Percentiles rank a stretch among this genome's conserved stretches.
Conservation (phyloP, 2,888 invertebrate genomes). For the Drosophila atripex region DNA sequence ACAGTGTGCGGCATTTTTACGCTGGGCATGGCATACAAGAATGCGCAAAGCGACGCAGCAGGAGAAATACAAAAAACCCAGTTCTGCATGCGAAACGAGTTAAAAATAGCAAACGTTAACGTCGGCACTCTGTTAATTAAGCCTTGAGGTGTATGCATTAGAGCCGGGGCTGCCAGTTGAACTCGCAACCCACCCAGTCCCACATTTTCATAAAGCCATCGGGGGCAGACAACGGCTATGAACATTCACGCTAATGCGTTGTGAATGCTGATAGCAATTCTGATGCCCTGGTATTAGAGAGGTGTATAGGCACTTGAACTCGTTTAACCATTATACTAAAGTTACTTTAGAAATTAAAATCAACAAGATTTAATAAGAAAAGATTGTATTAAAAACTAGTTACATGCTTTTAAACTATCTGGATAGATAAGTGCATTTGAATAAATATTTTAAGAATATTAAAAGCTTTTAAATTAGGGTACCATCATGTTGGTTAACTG, state of each 20-base stretch:
- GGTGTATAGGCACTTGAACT: conserved; percentile 1
- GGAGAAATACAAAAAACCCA: conserved; percentile 35
- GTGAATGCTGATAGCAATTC: conserved; percentile 63
- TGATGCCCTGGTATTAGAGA: conserved; percentile 26
- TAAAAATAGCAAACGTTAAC: conserved; percentile 76
- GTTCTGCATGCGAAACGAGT: conserved; percentile 69
- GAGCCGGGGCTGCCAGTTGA: conserved; percentile 52
- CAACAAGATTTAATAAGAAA: too few relatives aligned
- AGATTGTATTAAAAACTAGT: too few relatives aligned
- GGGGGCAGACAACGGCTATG: conserved; percentile 64
- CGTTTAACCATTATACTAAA: too few relatives aligned
- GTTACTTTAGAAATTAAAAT: too few relatives aligned
- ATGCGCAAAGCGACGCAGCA: conserved; percentile 46
- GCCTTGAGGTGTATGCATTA: conserved; percentile 71
- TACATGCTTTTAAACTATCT: too few relatives aligned
- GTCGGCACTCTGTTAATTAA: conserved; percentile 53
- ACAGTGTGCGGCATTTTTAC: conserved; percentile 71
- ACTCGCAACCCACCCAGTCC: conserved; percentile 21
- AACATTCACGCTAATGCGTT: conserved; percentile 74
- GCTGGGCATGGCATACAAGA: conserved; percentile 61
- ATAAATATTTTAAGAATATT: background rate
- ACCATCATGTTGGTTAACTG: conserved; percentile 6
- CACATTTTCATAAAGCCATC: conserved; percentile 28
- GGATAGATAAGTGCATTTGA: too few relatives aligned
- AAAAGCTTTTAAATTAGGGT: conserved; percentile 14